A percentile compares a stretch with the other conserved stretches of the same genome.
phyloP scores from a whole-genome alignment of 2,888 invertebrate genomes.

The Muscina levida region DNA sequence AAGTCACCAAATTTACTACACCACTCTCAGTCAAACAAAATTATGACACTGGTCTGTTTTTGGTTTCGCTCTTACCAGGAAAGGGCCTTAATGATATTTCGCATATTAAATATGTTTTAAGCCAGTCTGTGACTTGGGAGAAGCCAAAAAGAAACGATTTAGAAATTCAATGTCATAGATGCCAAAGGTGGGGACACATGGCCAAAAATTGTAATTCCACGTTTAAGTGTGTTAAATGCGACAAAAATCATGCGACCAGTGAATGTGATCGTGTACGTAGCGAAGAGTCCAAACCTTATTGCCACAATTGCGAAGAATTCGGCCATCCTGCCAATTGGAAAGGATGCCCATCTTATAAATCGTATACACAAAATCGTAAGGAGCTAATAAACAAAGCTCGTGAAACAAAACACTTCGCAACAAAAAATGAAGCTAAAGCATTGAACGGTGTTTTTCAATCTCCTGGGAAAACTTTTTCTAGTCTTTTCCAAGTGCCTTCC shows the following conservation, averaged over 20 bases:
- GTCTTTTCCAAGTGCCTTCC: background rate
- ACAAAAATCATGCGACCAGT: background rate
- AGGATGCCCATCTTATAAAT: background rate
- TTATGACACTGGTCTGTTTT: too few relatives aligned
- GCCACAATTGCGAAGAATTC: too few relatives aligned
- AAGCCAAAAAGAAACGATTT: too few relatives aligned
- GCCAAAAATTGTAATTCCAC: slow-evolving; percentile 13
- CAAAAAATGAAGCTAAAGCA: slow-evolving; percentile 1
- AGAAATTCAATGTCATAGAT: too few relatives aligned
- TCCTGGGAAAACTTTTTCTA: too few relatives aligned
- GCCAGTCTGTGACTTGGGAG: too few relatives aligned
- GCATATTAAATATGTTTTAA: too few relatives aligned
- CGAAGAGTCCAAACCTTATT: too few relatives aligned
- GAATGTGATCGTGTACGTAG: background rate
- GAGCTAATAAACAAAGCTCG: background rate
- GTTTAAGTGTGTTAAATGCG: slow-evolving; percentile 30
- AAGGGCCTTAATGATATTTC: background rate
- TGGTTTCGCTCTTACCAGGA: slow-evolving; percentile 20
- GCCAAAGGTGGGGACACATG: slow-evolving; percentile 8
- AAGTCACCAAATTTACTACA: slow-evolving; percentile 7
- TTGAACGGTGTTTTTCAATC: background rate
- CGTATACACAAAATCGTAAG: background rate
- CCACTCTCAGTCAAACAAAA: background rate
- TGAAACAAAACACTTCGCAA: background rate
- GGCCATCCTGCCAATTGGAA: background rate